phyloP scores from a whole-genome alignment of 2,797 vertebrate species.

The Oreochromis grahami region DNA sequence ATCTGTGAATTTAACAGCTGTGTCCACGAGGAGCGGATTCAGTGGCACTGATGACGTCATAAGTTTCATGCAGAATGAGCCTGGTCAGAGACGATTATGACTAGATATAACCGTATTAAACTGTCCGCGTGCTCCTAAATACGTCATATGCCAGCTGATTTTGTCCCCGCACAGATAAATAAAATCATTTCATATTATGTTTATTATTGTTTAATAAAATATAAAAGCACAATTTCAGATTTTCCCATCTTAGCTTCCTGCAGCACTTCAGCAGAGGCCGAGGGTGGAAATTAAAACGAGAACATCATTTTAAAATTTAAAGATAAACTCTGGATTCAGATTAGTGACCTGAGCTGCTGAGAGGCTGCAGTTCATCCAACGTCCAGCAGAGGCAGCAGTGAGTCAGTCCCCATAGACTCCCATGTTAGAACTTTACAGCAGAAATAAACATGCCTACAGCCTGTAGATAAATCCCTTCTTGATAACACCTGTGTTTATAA shows the following conservation, averaged over 20 bases:
- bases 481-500: not conserved
- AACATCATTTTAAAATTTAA: not conserved
- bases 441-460: not conserved
- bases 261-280: not conserved
- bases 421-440: rapidly evolving
- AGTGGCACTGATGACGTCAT: not conserved
- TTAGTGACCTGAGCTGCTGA: rapidly evolving
- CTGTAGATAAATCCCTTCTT: not conserved
- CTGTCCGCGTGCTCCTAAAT: not conserved
- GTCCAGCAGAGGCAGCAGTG: not conserved
- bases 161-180: too few relatives aligned
- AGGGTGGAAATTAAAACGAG: not conserved
- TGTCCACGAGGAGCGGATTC: not conserved
- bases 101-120: not conserved
- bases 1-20: not conserved
- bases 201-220: not conserved
- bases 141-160: not conserved
- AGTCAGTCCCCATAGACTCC: not conserved
- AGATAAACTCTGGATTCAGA: not conserved
- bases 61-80: rapidly evolving
- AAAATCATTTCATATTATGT: rapidly evolving
- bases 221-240: not conserved
- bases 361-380: not conserved
- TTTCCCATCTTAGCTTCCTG: not conserved
- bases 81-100: not conserved